These are phyloP conservation scores for Protonibea diacanthus DNA, from an alignment of 2,797 vertebrate species.

Conservation along the genomic window DNA sequence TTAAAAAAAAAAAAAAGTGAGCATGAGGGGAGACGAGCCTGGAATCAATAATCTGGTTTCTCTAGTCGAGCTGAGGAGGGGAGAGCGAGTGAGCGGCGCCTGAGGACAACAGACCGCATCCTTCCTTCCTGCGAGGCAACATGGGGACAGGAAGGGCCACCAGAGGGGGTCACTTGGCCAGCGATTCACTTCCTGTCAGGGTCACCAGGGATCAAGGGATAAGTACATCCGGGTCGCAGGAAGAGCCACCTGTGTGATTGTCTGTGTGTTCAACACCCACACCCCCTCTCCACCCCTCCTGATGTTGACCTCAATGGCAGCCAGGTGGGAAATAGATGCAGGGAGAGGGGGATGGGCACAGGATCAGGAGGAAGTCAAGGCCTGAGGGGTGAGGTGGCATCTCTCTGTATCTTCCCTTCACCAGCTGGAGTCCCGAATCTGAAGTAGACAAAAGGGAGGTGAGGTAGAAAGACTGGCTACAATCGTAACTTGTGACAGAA, in stretches of 20 bases:
- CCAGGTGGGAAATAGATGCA: slow-evolving; percentile 69
- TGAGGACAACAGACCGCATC: slow-evolving; percentile 90
- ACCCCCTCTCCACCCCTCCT: not conserved
- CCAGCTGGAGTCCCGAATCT: slow-evolving; percentile 30
- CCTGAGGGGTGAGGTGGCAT: slow-evolving; percentile 42
- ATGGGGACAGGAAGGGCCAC: slow-evolving; percentile 83
- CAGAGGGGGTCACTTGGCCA: slow-evolving; percentile 83
- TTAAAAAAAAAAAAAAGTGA: slow-evolving; percentile 24
- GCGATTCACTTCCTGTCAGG: slow-evolving; percentile 75
- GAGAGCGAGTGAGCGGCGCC: slow-evolving; percentile 78
- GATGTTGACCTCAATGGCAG: slow-evolving; percentile 61
- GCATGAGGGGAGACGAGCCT: slow-evolving; percentile 75
- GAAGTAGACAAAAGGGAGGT: slow-evolving; percentile 22
- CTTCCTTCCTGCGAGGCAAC: slow-evolving; percentile 89
- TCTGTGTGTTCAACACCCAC: slow-evolving; percentile 16
- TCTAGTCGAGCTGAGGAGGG: slow-evolving; percentile 64
- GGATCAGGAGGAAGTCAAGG: slow-evolving; percentile 15
- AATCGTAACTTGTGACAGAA: slow-evolving; percentile 35
- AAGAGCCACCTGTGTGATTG: slow-evolving; percentile 78
- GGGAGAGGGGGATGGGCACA: not conserved
- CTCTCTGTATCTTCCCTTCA: slow-evolving; percentile 24
- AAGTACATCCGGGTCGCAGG: slow-evolving; percentile 78
- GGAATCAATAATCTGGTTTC: slow-evolving; percentile 90
- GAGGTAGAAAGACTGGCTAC: slow-evolving; percentile 23
- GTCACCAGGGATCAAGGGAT: slow-evolving; percentile 78